Conservation (phyloP, 2,113 vertebrate species). For the Menura novaehollandiae region DNA sequence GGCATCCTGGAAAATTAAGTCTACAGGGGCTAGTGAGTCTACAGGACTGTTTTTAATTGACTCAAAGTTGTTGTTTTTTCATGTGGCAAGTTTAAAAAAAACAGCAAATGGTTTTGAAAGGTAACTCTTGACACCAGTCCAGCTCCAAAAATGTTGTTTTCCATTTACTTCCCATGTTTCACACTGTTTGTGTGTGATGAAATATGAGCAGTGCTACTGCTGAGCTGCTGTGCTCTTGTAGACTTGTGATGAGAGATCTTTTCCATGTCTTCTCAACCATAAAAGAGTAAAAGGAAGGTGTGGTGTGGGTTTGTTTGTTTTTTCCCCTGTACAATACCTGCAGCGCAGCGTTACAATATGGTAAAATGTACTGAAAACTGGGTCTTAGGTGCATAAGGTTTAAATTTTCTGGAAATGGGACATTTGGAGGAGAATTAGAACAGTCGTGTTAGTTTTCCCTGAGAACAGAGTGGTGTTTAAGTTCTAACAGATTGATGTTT, state of each 20-base stretch:
- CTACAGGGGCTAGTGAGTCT: neutral
- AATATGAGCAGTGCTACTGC: neutral
- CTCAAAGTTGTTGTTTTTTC: neutral
- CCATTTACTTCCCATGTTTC: neutral
- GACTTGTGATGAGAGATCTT: slow-evolving; percentile 7
- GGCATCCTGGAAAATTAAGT: neutral
- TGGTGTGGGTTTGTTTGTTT: neutral
- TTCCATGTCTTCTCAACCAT: neutral
- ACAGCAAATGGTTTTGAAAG: neutral
- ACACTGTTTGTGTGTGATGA: neutral
- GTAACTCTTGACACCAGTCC: neutral
- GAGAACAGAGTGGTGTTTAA: neutral
- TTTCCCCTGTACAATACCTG: neutral
- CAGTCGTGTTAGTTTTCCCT: neutral
- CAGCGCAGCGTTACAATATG: neutral
- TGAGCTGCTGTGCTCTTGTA: neutral
- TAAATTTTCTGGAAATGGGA: neutral
- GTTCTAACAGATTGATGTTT: neutral
- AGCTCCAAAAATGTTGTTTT: slow-evolving; percentile 8
- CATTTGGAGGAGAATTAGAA: neutral
- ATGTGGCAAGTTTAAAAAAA: neutral
- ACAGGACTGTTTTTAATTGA: neutral
- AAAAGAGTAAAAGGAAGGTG: neutral
- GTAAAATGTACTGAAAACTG: neutral
- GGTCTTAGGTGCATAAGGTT: neutral